Evolutionary conservation across 2,113 vertebrate species (phyloP), one percentile per base, ranked within the genome.

Genomic region (Amphiprion percula): DNA sequence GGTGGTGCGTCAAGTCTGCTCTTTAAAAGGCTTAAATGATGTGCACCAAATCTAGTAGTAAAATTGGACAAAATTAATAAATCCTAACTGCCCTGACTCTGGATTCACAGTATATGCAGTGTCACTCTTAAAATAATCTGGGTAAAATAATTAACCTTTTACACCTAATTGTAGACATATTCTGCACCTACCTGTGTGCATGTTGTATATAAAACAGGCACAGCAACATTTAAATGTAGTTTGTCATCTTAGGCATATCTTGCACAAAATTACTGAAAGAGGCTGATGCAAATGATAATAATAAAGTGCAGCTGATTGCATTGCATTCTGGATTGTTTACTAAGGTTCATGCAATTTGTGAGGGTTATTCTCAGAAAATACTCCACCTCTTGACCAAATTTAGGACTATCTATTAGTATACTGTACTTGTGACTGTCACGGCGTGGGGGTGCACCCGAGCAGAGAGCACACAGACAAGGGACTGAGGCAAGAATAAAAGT

Each of bases 181-280:
- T 53, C 7, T 62, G 24, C 11, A 54, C 21, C 47, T 14, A 58
- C 46, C 14, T 37, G 33, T 37, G 33, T 58, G 70, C 44, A 47
- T 59, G 26, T 33, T 71, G 46, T 72, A 53, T 37, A 67, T 68
- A 50, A 53, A 60, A 64, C 17, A 50, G 19, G 4, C 66, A 74
- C 11, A 55, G 4, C 24, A 52, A 46, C 56, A 54, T 47, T 58
- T 37, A 10, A 23, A 33, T 39, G 52, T 17, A 37, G 68, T 80
- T 55, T 28, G 14, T 53, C 50, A 37, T 37, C 33, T 37, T 10
- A 37, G 33, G 33, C 33, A 37, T 37, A 10, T 37, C 33, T 37
- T 37, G 8, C 33, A 37, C 33, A 8, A 10, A 17, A 49, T 49
- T 19, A 19, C 15, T 17, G 46, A 2, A 1, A 16, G 9, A n/a